Base-by-base conservation (phyloP, 2,113 vertebrate species). In the Amazona vittata region DNA sequence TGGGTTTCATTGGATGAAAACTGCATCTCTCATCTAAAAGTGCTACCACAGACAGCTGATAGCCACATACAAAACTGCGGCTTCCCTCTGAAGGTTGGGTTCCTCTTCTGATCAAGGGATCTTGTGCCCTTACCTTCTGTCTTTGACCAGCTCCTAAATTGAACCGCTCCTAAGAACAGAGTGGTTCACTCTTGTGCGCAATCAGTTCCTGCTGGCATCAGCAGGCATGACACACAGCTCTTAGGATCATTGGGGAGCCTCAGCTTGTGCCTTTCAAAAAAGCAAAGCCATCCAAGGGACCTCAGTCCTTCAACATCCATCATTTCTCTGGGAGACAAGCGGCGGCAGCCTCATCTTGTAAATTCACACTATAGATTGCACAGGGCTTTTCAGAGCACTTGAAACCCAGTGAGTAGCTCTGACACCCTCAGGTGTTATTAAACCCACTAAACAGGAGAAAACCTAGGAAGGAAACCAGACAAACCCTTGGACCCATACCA, bases 391-490 rank as follows among this genome's bases (percentile, higher is more conserved):
- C 93, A 63, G 60, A 95, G 68, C 1, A 0, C 88, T 77, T n/a
- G 14, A 74, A 81, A 68, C 69, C 64, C 33, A 52, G 26, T 55
- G 82, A 94, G 84, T 93, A 96, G 67, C 73, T 73, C 83, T 67
- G 71, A 95, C 96, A 95, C 95, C 91, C 90, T 94, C 86, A 90
- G 95, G 93, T 95, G 83, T 84, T 95, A 94, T 96, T 95, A 94
- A 94, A 84, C 77, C 92, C 90, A 83, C 89, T 90, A 64, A 86
- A 83, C 50, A 89, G 92, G 83, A 93, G 86, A 87, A 94, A 93
- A 69, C 69, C 67, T 89, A 92, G 75, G 64, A 92, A 97, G 70
- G 69, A 94, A 96, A 89, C 60, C 81, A 91, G 86, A 91, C 87
- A 88, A 92, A 46, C 88, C 93, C 81, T 96, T 88, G 95, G 86